These are phyloP conservation scores for Nyleta sp. DNA, from an alignment of 2,888 invertebrate genomes.

Conservation along the genomic window DNA sequence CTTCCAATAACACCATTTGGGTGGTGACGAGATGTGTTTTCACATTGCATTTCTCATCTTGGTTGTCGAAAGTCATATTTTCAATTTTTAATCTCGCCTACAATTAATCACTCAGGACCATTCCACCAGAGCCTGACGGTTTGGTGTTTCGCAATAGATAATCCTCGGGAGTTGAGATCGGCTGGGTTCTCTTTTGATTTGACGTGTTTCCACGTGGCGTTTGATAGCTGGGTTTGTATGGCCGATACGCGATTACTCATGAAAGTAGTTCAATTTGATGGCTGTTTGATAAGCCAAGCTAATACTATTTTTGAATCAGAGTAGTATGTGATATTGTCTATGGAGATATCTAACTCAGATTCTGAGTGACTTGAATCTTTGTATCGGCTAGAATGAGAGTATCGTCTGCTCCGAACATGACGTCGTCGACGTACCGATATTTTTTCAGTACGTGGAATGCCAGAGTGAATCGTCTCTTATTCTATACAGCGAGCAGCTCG, in stretches of 20 bases:
- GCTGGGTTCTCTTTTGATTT: neutral
- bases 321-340: neutral
- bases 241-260: neutral
- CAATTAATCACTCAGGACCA: too few species aligned
- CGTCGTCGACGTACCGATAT: neutral
- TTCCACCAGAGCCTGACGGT: too few species aligned
- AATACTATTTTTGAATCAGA: conserved; percentile 11
- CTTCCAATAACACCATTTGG: too few species aligned
- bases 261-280: neutral
- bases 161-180: neutral
- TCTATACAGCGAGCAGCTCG: neutral
- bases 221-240: neutral
- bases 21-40: too few species aligned
- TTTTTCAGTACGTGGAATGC: neutral
- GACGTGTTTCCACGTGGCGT: neutral
- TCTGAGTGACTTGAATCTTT: too few species aligned
- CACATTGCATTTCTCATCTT: too few species aligned
- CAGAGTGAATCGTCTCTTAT: neutral
- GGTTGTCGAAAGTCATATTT: too few species aligned
- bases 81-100: too few species aligned
- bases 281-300: conserved; percentile 2
- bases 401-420: neutral
- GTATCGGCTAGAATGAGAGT: too few species aligned
- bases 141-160: too few species aligned
- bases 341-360: too few species aligned